Evolutionary conservation across 1,140 invertebrate species (phyloP).

Genomic region (Pomacea maculata): DNA sequence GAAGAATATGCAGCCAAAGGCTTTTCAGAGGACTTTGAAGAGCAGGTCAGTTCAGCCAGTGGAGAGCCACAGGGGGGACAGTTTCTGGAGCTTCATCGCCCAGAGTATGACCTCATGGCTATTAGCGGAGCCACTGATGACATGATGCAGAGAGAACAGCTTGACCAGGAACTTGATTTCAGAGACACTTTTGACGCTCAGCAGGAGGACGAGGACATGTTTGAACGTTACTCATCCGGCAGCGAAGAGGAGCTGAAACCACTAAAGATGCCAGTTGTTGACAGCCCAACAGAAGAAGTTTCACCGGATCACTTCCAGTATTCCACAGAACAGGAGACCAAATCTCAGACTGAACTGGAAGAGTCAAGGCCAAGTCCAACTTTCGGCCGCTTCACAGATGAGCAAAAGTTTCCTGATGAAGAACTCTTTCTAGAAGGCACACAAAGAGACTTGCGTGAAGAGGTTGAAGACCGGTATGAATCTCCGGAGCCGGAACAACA

Average conservation of each 20-base stretch:
- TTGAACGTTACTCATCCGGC: conserved; percentile 9
- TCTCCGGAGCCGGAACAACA: not conserved
- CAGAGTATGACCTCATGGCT: conserved; percentile 22
- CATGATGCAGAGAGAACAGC: not conserved
- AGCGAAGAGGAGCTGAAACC: conserved; percentile 20
- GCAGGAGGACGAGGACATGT: conserved; percentile 21
- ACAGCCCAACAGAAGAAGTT: conserved; percentile 14
- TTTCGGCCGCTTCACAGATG: conserved; percentile 11
- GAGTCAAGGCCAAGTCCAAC: conserved; percentile 6
- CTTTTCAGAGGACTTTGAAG: conserved; percentile 6
- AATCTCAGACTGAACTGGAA: not conserved
- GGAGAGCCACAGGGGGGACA: not conserved
- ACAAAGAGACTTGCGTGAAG: not conserved
- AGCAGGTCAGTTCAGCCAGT: conserved; percentile 8
- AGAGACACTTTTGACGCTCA: conserved; percentile 6
- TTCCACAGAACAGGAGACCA: not conserved
- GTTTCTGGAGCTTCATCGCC: conserved; percentile 5
- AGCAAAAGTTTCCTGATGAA: conserved; percentile 6
- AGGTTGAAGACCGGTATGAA: conserved; percentile 15
- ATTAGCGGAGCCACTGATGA: conserved; percentile 16
- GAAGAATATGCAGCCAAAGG: not conserved
- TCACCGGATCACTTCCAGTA: conserved; percentile 7
- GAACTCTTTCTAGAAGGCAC: conserved; percentile 3
- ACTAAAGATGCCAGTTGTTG: conserved; percentile 19
- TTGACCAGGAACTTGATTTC: conserved; percentile 2